These are phyloP conservation scores for Platycheirus albimanus DNA, from an alignment of 2,888 invertebrate species.

Conservation along the genomic window DNA sequence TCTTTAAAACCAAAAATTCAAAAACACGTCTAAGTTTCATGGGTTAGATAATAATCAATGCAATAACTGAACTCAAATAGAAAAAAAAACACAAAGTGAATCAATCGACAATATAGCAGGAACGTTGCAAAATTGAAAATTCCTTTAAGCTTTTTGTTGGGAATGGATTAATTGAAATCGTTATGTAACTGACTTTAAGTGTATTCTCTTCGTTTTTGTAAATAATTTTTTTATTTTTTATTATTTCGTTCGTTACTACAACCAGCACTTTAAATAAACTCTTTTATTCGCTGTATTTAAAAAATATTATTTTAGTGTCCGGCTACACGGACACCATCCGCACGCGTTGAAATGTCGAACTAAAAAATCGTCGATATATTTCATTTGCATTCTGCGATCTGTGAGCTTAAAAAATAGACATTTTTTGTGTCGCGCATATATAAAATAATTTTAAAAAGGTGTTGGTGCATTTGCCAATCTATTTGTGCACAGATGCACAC, in stretches of 20 bases:
- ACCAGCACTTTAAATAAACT: slow-evolving; percentile 44
- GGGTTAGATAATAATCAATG: too few species aligned
- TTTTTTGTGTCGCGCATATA: slow-evolving; percentile 42
- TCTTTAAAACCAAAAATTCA: too few species aligned
- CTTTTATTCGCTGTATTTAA: slow-evolving; percentile 40
- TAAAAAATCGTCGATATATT: slow-evolving; percentile 75
- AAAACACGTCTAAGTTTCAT: too few species aligned
- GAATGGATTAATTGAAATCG: slow-evolving; percentile 24
- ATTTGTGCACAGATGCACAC: slow-evolving; percentile 68
- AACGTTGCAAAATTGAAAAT: slow-evolving; percentile 50
- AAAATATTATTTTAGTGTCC: slow-evolving; percentile 75
- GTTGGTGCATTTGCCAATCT: slow-evolving; percentile 57
- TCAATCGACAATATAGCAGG: slow-evolving; percentile 25
- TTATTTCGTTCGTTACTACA: slow-evolving; percentile 55
- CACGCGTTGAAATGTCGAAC: slow-evolving; percentile 80
- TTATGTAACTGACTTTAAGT: slow-evolving; percentile 63
- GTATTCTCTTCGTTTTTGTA: too few species aligned
- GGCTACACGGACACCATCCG: slow-evolving; percentile 78
- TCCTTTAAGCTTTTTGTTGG: slow-evolving; percentile 25
- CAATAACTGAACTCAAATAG: too few species aligned
- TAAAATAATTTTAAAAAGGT: slow-evolving; percentile 56
- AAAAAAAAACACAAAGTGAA: slow-evolving; percentile 9
- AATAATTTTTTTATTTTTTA: neutral
- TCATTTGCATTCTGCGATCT: slow-evolving; percentile 57
- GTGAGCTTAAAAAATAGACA: slow-evolving; percentile 13